These are phyloP conservation scores for Oedothorax gibbosus DNA, from an alignment of 1,140 invertebrate genomes.

Conservation along the genomic window DNA sequence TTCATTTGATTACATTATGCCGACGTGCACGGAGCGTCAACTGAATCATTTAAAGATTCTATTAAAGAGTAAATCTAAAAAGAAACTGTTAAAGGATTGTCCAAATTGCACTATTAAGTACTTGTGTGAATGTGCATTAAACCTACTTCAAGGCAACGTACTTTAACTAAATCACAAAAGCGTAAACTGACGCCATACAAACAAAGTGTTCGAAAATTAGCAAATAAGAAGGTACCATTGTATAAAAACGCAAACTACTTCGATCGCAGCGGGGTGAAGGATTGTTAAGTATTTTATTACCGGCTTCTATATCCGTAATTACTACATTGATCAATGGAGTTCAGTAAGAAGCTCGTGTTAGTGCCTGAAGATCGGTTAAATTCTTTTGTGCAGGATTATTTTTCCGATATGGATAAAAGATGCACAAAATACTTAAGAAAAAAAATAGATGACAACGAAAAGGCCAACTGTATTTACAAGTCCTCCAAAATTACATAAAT, in stretches of 20 bases:
- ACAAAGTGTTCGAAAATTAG: neutral
- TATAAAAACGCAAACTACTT: neutral
- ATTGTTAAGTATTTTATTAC: neutral
- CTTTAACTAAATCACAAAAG: neutral
- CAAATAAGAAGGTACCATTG: neutral
- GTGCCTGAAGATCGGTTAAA: neutral
- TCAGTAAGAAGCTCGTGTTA: neutral
- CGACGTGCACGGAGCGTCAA: no score
- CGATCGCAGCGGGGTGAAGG: neutral
- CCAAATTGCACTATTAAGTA: neutral
- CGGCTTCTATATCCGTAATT: neutral
- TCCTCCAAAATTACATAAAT: neutral
- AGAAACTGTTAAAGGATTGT: neutral
- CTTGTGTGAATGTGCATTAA: conserved; percentile 16
- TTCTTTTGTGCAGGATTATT: neutral
- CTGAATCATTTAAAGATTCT: no score
- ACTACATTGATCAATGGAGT: neutral
- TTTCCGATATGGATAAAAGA: conserved; percentile 13
- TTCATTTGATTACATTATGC: neutral
- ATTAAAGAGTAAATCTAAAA: no score
- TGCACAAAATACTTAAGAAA: neutral
- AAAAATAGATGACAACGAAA: neutral
- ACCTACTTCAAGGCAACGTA: neutral
- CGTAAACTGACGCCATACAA: neutral
- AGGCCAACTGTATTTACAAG: conserved; percentile 12